Evolutionary conservation across 1,140 invertebrate genomes (phyloP).

Genomic region (Hycleus cichorii): DNA sequence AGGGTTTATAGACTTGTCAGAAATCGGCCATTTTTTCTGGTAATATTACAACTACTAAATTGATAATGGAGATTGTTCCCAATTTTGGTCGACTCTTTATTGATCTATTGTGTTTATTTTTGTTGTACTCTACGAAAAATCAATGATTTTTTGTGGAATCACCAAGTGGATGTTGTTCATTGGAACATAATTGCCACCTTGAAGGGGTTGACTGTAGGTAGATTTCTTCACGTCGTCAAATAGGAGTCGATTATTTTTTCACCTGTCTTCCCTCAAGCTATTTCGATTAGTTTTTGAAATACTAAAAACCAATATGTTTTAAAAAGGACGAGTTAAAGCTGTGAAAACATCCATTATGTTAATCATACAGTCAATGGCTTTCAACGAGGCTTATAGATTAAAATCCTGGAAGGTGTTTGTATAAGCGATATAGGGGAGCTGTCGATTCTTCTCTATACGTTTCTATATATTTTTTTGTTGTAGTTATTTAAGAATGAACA

Average conservation of each 20-base stretch:
- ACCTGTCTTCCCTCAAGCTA: constrained; percentile 11
- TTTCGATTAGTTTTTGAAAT: constrained; percentile 11
- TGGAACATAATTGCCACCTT: too few relatives aligned
- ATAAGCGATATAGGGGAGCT: background rate
- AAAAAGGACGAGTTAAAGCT: constrained; percentile 4
- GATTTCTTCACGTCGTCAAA: background rate
- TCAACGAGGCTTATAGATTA: constrained; percentile 17
- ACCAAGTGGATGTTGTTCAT: constrained; percentile 2
- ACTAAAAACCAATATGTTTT: constrained; percentile 11
- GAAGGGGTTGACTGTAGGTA: background rate
- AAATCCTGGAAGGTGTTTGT: constrained; percentile 5
- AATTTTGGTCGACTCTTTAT: too few relatives aligned
- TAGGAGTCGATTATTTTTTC: constrained; percentile 1
- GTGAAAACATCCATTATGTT: constrained; percentile 19
- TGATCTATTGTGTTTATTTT: too few relatives aligned
- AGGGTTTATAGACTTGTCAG: too few relatives aligned
- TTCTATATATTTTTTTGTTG: too few relatives aligned
- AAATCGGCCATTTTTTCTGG: too few relatives aligned
- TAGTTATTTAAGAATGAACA: too few relatives aligned
- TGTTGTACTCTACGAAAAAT: too few relatives aligned
- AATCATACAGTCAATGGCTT: constrained; percentile 18
- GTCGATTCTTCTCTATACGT: too few relatives aligned
- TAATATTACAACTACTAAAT: too few relatives aligned
- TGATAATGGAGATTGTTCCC: too few relatives aligned
- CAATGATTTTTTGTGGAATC: too few relatives aligned